phyloP scores from a whole-genome alignment of 1,140 invertebrate species.

The Ceratosolen solmsi region DNA sequence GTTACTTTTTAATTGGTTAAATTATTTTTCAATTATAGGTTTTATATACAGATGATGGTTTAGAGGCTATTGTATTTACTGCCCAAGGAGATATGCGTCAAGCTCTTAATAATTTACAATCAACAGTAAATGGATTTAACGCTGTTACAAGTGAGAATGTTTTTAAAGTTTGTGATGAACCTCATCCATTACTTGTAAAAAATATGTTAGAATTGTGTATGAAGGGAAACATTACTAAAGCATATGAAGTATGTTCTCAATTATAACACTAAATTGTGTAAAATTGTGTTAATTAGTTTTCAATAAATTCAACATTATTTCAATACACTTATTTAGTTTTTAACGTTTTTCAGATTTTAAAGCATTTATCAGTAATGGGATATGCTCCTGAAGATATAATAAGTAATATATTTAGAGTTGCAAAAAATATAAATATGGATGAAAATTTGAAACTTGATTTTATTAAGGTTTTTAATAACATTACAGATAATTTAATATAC shows the following conservation, averaged over 20 bases:
- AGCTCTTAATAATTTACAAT: slow-evolving; percentile 98
- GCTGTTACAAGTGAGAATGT: slow-evolving; percentile 95
- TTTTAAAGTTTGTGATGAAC: slow-evolving; percentile 99
- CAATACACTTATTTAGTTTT: too few species aligned
- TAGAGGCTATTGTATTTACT: slow-evolving; percentile 98
- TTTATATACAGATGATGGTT: slow-evolving; percentile 92
- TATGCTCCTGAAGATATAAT: slow-evolving; percentile 98
- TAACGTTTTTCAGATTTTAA: slow-evolving; percentile 78
- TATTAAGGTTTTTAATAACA: slow-evolving; percentile 79
- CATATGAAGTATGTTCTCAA: slow-evolving; percentile 81
- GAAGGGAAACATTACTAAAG: slow-evolving; percentile 87
- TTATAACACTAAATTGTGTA: not conserved
- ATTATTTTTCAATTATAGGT: too few species aligned
- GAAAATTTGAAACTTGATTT: slow-evolving; percentile 90
- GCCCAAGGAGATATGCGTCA: slow-evolving; percentile 99
- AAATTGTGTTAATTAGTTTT: too few species aligned
- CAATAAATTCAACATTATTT: too few species aligned
- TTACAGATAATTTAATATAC: slow-evolving; percentile 10
- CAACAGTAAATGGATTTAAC: slow-evolving; percentile 95
- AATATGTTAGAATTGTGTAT: slow-evolving; percentile 92
- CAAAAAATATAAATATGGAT: slow-evolving; percentile 87
- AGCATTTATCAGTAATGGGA: slow-evolving; percentile 92
- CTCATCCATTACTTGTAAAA: slow-evolving; percentile 94
- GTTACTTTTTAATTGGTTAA: not conserved
- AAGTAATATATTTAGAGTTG: slow-evolving; percentile 93